Evolutionary conservation across 2,888 invertebrate genomes (phyloP).

Genomic region (Charanyca ferruginea): DNA sequence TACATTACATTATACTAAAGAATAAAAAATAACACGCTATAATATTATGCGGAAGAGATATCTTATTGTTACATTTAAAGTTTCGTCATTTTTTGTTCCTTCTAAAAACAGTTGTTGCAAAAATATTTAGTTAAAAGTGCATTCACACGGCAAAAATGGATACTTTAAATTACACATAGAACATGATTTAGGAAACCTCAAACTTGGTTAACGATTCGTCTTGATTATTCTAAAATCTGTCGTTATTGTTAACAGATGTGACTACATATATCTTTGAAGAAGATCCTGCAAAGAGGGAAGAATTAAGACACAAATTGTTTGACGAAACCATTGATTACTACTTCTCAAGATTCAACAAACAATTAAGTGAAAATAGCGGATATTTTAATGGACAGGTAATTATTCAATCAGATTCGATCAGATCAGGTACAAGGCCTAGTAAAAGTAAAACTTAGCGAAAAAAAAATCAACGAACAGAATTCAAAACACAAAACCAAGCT

Average conservation of each 20-base stretch:
- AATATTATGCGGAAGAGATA: slow-evolving; percentile 1
- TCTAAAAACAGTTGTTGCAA: not conserved
- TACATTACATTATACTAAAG: too few relatives aligned
- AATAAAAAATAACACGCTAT: too few relatives aligned
- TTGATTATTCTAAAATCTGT: not conserved
- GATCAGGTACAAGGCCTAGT: too few relatives aligned
- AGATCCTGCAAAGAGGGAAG: slow-evolving; percentile 27
- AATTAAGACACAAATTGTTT: slow-evolving; percentile 45
- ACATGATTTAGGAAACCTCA: not conserved
- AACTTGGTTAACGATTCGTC: not conserved
- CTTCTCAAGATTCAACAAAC: slow-evolving; percentile 81
- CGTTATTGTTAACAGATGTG: slow-evolving; percentile 15
- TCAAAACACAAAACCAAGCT: too few relatives aligned
- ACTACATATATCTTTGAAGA: slow-evolving; percentile 6
- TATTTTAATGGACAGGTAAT: slow-evolving; percentile 80
- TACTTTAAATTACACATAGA: not conserved
- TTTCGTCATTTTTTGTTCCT: not conserved
- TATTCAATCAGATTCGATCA: not conserved
- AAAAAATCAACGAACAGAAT: too few relatives aligned
- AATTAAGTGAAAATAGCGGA: slow-evolving; percentile 78
- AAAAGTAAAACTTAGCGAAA: too few relatives aligned
- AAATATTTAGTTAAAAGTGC: not conserved
- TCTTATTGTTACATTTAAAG: not conserved
- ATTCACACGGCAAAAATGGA: not conserved
- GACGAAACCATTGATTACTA: slow-evolving; percentile 76